These are phyloP conservation scores for Drosophila santomea DNA, from an alignment of 1,140 invertebrate genomes.

Conservation along the genomic window DNA sequence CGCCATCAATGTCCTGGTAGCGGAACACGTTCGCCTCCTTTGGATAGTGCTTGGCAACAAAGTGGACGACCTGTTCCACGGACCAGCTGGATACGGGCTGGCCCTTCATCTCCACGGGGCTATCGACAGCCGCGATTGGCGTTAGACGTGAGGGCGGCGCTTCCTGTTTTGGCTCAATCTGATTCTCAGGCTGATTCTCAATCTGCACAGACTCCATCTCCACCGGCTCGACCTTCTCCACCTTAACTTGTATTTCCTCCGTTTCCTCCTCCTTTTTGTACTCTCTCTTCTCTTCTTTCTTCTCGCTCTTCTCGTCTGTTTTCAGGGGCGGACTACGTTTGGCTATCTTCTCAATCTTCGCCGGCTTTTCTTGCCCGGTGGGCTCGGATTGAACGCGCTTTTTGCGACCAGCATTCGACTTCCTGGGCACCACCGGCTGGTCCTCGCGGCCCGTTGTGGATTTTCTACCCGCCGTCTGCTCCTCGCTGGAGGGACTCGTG, in stretches of 20 bases:
- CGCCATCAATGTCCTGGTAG: slow-evolving; percentile 77
- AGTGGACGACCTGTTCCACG: slow-evolving; percentile 68
- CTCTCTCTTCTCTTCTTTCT: neutral
- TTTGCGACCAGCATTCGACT: slow-evolving; percentile 54
- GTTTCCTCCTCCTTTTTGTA: neutral
- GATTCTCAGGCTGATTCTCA: no score
- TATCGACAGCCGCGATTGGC: neutral
- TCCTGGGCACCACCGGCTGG: slow-evolving; percentile 14
- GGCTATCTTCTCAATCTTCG: slow-evolving; percentile 15
- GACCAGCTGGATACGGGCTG: slow-evolving; percentile 54
- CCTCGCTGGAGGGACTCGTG: slow-evolving; percentile 3
- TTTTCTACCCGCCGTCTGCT: slow-evolving; percentile 18
- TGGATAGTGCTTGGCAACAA: slow-evolving; percentile 62
- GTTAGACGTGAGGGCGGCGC: neutral
- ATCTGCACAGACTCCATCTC: neutral
- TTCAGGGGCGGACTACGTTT: slow-evolving; percentile 4
- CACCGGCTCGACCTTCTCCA: neutral
- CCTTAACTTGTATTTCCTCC: neutral
- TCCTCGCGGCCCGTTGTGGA: slow-evolving; percentile 7
- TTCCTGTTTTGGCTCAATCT: neutral
- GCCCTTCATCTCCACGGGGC: neutral
- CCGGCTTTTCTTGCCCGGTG: slow-evolving; percentile 5
- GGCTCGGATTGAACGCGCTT: slow-evolving; percentile 55
- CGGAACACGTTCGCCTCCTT: slow-evolving; percentile 64
- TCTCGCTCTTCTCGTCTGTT: neutral